Evolutionary conservation across 1,140 invertebrate genomes (phyloP).

Genomic region (Drosophila lowei): DNA sequence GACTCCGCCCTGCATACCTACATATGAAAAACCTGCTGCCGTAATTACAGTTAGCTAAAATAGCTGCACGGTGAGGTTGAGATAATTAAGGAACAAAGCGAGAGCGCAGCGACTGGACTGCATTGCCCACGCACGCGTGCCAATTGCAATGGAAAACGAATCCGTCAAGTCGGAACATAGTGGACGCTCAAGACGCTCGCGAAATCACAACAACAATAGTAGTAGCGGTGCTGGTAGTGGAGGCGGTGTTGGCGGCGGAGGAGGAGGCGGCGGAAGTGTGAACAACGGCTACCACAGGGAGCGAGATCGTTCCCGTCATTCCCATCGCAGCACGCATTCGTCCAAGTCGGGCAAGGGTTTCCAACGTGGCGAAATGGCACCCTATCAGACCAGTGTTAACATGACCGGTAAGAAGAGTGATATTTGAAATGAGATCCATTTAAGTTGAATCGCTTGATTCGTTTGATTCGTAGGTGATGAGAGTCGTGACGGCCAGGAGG

Average conservation of each 20-base stretch:
- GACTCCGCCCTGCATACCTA: conserved; percentile 58
- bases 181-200: conserved; percentile 81
- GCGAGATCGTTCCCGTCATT: conserved; percentile 77
- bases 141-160: conserved; percentile 82
- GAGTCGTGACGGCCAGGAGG: conserved; percentile 88
- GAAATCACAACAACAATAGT: conserved; percentile 79
- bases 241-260: conserved; percentile 30
- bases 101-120: conserved; percentile 3
- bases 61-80: conserved; percentile 63
- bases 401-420: conserved; percentile 85
- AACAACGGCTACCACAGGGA: conserved; percentile 80
- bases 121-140: conserved; percentile 39
- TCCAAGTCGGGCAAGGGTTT: conserved; percentile 67
- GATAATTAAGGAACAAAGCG: conserved; percentile 44
- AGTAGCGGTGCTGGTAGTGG: conserved; percentile 50
- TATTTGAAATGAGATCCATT: too few species aligned
- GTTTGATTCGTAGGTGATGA: conserved; percentile 51
- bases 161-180: conserved; percentile 82
- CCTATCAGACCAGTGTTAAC: conserved; percentile 91
- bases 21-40: conserved; percentile 71
- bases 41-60: conserved; percentile 76
- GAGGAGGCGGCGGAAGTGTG: conserved; percentile 57
- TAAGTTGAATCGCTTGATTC: too few species aligned
- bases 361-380: conserved; percentile 85
- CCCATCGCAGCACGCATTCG: conserved; percentile 80